Conservation (phyloP, 2,888 invertebrate species). For the Tyria jacobaeae region DNA sequence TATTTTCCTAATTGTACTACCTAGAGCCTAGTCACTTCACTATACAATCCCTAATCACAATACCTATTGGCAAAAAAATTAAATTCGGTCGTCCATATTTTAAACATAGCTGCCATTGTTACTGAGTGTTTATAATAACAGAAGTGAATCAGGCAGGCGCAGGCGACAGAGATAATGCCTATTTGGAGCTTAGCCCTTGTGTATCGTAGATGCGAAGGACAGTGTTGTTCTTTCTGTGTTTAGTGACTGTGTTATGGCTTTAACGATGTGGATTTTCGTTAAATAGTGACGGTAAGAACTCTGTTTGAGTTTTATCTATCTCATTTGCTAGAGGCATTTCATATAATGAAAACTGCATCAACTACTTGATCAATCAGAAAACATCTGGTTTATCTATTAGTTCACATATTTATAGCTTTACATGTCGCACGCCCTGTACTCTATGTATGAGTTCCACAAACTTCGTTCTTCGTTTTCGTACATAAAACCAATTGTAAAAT, state of each 20-base stretch:
- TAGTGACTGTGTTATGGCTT: not conserved
- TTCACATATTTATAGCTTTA: too few relatives aligned
- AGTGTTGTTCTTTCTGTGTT: constrained; percentile 13
- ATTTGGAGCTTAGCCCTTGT: constrained; percentile 19
- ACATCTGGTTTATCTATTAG: too few relatives aligned
- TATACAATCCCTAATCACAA: constrained; percentile 43
- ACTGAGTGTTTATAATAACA: constrained; percentile 56
- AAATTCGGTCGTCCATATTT: constrained; percentile 48
- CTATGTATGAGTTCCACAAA: too few relatives aligned
- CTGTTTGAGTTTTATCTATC: too few relatives aligned
- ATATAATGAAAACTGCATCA: too few relatives aligned
- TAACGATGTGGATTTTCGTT: not conserved
- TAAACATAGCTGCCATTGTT: constrained; percentile 60
- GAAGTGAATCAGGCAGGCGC: constrained; percentile 3
- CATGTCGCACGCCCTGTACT: too few relatives aligned
- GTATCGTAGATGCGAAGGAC: not conserved
- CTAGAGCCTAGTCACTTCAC: constrained; percentile 9
- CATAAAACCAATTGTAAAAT: too few relatives aligned
- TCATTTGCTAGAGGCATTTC: too few relatives aligned
- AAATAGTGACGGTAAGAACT: not conserved
- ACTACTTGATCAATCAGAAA: too few relatives aligned
- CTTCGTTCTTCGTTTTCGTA: too few relatives aligned
- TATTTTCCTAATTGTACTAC: not conserved
- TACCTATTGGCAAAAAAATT: constrained; percentile 47
- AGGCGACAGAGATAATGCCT: constrained; percentile 6